phyloP scores from a whole-genome alignment of 1,140 invertebrate genomes.

The Maniola jurtina region DNA sequence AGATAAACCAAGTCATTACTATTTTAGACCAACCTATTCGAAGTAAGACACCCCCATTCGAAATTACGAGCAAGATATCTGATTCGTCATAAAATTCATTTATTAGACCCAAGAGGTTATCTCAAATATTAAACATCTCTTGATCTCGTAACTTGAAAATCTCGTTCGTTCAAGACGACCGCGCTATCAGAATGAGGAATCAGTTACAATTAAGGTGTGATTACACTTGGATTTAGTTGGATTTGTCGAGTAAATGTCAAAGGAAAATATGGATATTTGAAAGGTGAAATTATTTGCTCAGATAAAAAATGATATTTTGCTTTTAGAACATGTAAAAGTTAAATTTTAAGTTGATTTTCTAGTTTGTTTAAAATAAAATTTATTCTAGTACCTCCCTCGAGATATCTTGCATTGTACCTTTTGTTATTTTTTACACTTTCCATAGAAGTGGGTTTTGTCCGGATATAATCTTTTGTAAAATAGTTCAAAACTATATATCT shows the following conservation, averaged over 20 bases:
- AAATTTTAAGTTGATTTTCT: no score
- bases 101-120: conserved; percentile 12
- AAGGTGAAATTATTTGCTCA: neutral
- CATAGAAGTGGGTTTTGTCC: no score
- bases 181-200: conserved; percentile 3
- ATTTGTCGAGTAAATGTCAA: neutral
- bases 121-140: conserved; percentile 11
- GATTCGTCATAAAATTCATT: conserved; percentile 11
- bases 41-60: neutral
- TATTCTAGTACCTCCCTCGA: neutral
- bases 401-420: neutral
- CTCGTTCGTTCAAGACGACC: conserved; percentile 3
- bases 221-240: conserved; percentile 5
- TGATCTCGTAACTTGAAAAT: conserved; percentile 11
- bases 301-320: no score
- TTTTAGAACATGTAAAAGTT: no score
- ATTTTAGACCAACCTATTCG: neutral
- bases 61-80: conserved; percentile 8
- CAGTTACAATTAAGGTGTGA: conserved; percentile 5
- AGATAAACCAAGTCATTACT: neutral
- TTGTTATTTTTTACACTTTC: no score
- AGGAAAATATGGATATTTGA: neutral
- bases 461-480: no score
- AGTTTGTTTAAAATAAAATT: neutral
- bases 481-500: no score